phyloP scores from a whole-genome alignment of 1,140 invertebrate genomes.

The Achroia grisella region DNA sequence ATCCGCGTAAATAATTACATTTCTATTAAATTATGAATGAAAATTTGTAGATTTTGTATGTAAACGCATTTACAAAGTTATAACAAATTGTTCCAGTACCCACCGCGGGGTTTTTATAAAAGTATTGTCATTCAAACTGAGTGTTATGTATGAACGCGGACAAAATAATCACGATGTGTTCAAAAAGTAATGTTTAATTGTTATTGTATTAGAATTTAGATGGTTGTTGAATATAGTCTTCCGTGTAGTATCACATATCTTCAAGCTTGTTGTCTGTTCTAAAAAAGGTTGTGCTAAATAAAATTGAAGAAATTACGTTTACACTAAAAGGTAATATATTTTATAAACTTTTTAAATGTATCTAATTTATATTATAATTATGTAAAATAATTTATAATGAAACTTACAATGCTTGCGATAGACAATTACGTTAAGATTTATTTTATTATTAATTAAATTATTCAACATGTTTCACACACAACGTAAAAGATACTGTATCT shows the following conservation, averaged over 20 bases:
- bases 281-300: conserved; percentile 44
- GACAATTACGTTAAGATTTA: too few species aligned
- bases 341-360: background rate
- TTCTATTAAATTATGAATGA: conserved; percentile 53
- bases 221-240: conserved; percentile 36
- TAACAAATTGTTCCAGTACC: conserved; percentile 3
- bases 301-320: conserved; percentile 39
- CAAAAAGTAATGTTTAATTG: conserved; percentile 1
- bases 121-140: too few species aligned
- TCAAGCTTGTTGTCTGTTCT: conserved; percentile 17
- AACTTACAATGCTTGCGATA: too few species aligned
- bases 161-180: conserved; percentile 4
- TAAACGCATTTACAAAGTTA: conserved; percentile 10
- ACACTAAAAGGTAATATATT: conserved; percentile 37
- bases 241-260: conserved; percentile 30
- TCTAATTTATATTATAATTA: too few species aligned
- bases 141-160: background rate
- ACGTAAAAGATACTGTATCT: too few species aligned
- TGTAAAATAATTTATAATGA: too few species aligned
- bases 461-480: too few species aligned
- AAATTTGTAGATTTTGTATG: conserved; percentile 24
- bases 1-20: conserved; percentile 33
- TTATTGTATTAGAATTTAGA: conserved; percentile 18
- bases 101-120: background rate
- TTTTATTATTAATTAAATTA: too few species aligned